Percentiles rank a stretch among this genome's conserved stretches.
Evolutionary conservation across 2,888 invertebrate species (phyloP).

Genomic region (Ctena decussata): DNA sequence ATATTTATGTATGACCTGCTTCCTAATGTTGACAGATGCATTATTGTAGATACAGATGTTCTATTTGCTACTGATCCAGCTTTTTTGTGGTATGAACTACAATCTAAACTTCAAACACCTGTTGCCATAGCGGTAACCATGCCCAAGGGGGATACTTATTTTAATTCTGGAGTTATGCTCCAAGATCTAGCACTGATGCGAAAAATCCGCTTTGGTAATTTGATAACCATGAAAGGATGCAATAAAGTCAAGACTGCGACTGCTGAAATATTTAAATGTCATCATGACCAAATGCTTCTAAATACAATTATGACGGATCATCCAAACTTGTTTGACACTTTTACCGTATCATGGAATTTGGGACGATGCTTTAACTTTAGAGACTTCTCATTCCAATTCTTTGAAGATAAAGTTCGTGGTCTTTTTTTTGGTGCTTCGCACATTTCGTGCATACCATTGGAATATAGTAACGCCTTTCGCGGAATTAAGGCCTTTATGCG

Average conservation of each 20-base stretch:
- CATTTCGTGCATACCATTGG: background rate
- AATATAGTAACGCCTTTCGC: background rate
- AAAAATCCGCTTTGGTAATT: background rate
- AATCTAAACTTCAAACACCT: background rate
- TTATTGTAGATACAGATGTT: background rate
- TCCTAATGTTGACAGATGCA: background rate
- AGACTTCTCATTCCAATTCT: background rate
- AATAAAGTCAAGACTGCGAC: background rate
- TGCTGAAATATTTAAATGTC: background rate
- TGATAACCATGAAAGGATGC: background rate
- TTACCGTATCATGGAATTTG: background rate
- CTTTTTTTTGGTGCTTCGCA: background rate
- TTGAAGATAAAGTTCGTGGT: background rate
- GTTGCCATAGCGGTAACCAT: background rate
- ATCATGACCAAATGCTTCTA: background rate
- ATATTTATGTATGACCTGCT: background rate
- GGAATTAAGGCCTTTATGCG: background rate
- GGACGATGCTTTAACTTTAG: background rate
- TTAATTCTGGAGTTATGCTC: background rate
- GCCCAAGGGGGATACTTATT: background rate
- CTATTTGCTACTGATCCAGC: background rate
- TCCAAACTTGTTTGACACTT: background rate
- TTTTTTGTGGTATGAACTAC: background rate
- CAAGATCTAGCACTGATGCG: background rate
- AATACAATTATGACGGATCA: background rate